These are phyloP conservation scores for Alentia gelatinosa DNA, from an alignment of 2,888 invertebrate species.

Conservation along the genomic window DNA sequence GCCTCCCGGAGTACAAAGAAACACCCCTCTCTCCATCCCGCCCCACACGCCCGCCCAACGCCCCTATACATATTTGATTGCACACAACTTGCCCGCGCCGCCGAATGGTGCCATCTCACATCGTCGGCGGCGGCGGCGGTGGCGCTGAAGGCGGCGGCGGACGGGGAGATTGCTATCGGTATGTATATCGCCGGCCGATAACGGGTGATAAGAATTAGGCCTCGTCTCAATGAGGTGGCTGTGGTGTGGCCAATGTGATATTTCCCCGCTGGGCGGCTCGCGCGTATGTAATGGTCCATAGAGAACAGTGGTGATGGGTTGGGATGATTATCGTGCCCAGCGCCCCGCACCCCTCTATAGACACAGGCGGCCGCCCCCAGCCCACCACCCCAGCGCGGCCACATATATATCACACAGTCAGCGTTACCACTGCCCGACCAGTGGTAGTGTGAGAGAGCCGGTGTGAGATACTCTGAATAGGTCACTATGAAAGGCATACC, in stretches of 20 bases:
- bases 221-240: slow-evolving; percentile 7
- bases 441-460: too few relatives aligned
- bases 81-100: background rate
- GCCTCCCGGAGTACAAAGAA: background rate
- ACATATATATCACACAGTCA: too few relatives aligned
- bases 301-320: slow-evolving; percentile 26
- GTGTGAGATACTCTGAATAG: too few relatives aligned
- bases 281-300: slow-evolving; percentile 38
- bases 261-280: background rate
- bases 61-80: slow-evolving; percentile 45
- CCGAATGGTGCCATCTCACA: background rate
- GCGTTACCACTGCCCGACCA: too few relatives aligned
- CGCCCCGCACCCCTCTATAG: background rate
- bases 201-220: slow-evolving; percentile 30
- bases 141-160: background rate
- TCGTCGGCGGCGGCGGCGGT: too few relatives aligned
- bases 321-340: background rate
- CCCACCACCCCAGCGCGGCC: too few relatives aligned
- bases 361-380: too few relatives aligned
- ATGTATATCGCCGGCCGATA: slow-evolving; percentile 29
- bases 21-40: background rate
- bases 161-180: slow-evolving; percentile 6
- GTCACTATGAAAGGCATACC: too few relatives aligned
- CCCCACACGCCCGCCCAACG: background rate
- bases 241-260: slow-evolving; percentile 7